Evolutionary conservation across 2,797 vertebrate genomes (phyloP), one percentile per base, ranked within the genome.

Genomic region (Allobates femoralis): DNA sequence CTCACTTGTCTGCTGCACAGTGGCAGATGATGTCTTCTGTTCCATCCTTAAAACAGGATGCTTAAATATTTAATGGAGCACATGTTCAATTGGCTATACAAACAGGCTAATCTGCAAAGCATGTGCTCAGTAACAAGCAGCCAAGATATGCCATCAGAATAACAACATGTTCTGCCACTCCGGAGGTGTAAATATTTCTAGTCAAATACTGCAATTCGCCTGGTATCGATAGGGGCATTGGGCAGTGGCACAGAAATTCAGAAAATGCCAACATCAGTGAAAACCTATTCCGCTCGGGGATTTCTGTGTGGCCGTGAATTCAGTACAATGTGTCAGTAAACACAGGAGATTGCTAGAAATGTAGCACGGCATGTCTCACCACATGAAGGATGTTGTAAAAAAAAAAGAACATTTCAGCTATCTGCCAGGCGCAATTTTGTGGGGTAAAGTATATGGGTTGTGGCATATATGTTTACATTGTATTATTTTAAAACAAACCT

Each of bases 21-120:
- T 94, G 94, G 94, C 94, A 96, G 95, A 95, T 95, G 94, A 95
- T 93, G 94, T 94, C 94, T 95, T 93, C 92, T 92, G 95, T 93
- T 95, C 95, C 94, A 91, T 93, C 93, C 94, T 94, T 93, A 93
- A 95, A 94, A 94, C 94, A 94, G 93, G 94, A 94, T 93, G 93
- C 93, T 95, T 96, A 95, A 94, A 96, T 96, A 96, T 96, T 96
- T 96, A 95, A 96, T 96, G 94, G 93, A 95, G 94, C 94, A 96
- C 95, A 95, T 96, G 95, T 96, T 95, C 94, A 92, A 95, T 94
- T 94, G 95, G 95, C 95, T 96, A 94, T 95, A 96, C 94, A 96
- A 96, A 95, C 94, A 95, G 94, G 94, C 95, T 95, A 95, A 96
- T 96, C 95, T 96, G 95, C 94, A 93, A 95, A 96, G 95, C 95